Percentiles rank a stretch among this genome's conserved stretches.
These are phyloP conservation scores for Agrypnia vestita DNA, from an alignment of 1,140 invertebrate species.

Conservation along the genomic window DNA sequence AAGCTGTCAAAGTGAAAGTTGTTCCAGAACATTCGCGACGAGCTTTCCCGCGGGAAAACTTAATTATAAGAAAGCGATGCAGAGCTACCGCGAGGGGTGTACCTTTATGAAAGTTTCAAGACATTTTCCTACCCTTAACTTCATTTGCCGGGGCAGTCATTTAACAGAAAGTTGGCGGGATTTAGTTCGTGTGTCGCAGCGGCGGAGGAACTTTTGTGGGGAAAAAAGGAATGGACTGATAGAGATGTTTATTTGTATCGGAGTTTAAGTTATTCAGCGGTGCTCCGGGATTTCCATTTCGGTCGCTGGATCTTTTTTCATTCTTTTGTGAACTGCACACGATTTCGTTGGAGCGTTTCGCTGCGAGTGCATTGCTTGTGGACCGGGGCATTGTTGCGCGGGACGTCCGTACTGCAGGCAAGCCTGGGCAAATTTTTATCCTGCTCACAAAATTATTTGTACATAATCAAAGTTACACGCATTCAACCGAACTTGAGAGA, in stretches of 20 bases:
- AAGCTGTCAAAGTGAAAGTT: conserved; percentile 41
- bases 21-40: conserved; percentile 43
- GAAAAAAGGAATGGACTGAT: conserved; percentile 29
- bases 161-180: conserved; percentile 37
- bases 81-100: conserved; percentile 41
- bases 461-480: too few relatives aligned
- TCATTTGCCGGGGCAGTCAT: conserved; percentile 50
- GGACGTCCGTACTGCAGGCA: too few relatives aligned
- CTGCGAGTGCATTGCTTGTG: not conserved
- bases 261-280: conserved; percentile 47
- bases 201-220: conserved; percentile 16
- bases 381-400: not conserved
- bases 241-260: conserved; percentile 46
- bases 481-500: not conserved
- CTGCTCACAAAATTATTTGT: too few relatives aligned
- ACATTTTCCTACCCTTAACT: conserved; percentile 53
- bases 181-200: conserved; percentile 27
- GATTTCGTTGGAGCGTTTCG: not conserved
- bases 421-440: too few relatives aligned
- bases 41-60: conserved; percentile 46
- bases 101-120: conserved; percentile 47
- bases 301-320: not conserved
- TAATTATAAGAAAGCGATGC: conserved; percentile 59
- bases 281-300: conserved; percentile 31
- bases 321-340: not conserved